Conservation (phyloP, 1,140 invertebrate species). For the Heliconius hermathena region DNA sequence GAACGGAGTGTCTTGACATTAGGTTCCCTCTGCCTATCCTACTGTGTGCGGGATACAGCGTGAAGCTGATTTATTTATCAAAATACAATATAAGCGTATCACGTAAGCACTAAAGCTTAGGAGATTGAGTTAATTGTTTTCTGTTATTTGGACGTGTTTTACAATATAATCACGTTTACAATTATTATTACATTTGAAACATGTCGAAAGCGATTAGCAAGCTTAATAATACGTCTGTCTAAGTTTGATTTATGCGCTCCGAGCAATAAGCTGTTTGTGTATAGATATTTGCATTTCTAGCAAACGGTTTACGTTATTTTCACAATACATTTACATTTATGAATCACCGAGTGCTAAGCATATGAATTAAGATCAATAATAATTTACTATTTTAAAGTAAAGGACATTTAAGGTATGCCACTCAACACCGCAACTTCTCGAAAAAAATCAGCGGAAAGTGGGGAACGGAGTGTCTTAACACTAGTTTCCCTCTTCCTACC, state of each 20-base stretch:
- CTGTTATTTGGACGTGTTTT: slow-evolving; percentile 13
- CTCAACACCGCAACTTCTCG: too few relatives aligned
- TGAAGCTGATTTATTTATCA: too few relatives aligned
- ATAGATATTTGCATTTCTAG: slow-evolving; percentile 29
- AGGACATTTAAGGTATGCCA: too few relatives aligned
- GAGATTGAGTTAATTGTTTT: background rate
- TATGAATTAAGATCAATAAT: background rate
- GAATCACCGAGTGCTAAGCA: slow-evolving; percentile 23
- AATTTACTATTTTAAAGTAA: too few relatives aligned
- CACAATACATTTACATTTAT: slow-evolving; percentile 37
- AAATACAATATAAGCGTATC: background rate
- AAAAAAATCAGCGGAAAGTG: too few relatives aligned
- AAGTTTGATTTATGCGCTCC: slow-evolving; percentile 39
- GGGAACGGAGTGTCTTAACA: too few relatives aligned
- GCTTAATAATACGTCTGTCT: slow-evolving; percentile 39
- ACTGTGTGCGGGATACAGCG: too few relatives aligned
- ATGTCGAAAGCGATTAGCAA: slow-evolving; percentile 41
- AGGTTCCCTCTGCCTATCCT: too few relatives aligned
- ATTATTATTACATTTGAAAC: slow-evolving; percentile 31
- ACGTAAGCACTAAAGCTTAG: background rate
- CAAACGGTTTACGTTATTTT: slow-evolving; percentile 34
- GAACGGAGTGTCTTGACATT: too few relatives aligned
- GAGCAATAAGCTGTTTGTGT: slow-evolving; percentile 34
- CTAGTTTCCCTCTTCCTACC: too few relatives aligned
- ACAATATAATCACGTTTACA: slow-evolving; percentile 25